These are phyloP conservation scores for Periphyllus acericola DNA, from an alignment of 2,888 invertebrate genomes.

Conservation along the genomic window DNA sequence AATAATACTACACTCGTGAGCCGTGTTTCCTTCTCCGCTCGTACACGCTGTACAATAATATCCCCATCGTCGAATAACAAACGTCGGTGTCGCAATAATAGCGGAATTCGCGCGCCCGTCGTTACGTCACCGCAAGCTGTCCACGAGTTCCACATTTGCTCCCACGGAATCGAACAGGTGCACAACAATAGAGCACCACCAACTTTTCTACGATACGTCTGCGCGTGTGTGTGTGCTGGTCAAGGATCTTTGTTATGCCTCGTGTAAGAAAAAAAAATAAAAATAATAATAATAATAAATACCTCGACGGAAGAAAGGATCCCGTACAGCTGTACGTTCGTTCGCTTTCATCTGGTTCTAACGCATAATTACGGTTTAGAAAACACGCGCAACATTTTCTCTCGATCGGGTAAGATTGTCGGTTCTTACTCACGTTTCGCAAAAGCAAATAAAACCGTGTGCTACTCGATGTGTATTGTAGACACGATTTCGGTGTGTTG, in stretches of 20 bases:
- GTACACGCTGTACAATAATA: not conserved
- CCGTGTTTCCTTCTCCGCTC: constrained; percentile 21
- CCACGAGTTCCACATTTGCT: constrained; percentile 36
- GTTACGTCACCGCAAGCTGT: constrained; percentile 39
- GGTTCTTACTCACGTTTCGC: not conserved
- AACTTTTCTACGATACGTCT: not conserved
- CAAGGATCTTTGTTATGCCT: constrained; percentile 27
- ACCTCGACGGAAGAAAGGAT: not conserved
- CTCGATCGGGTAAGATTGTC: not conserved
- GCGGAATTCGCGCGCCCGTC: not conserved
- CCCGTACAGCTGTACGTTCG: not conserved
- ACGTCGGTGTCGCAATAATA: constrained; percentile 46
- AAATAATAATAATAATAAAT: too few species aligned
- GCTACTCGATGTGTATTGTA: too few species aligned
- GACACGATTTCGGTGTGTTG: too few species aligned
- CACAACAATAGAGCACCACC: constrained; percentile 48
- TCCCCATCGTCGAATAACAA: not conserved
- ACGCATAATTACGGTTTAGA: not conserved
- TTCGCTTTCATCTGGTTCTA: constrained; percentile 9
- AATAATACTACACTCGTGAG: constrained; percentile 29
- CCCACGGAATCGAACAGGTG: constrained; percentile 30
- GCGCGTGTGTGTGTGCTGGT: not conserved
- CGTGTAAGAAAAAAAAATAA: not conserved
- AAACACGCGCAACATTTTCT: not conserved
- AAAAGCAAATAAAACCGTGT: too few species aligned